These are phyloP conservation scores for Polydrusus cervinus DNA, from an alignment of 2,888 invertebrate genomes.

Conservation along the genomic window DNA sequence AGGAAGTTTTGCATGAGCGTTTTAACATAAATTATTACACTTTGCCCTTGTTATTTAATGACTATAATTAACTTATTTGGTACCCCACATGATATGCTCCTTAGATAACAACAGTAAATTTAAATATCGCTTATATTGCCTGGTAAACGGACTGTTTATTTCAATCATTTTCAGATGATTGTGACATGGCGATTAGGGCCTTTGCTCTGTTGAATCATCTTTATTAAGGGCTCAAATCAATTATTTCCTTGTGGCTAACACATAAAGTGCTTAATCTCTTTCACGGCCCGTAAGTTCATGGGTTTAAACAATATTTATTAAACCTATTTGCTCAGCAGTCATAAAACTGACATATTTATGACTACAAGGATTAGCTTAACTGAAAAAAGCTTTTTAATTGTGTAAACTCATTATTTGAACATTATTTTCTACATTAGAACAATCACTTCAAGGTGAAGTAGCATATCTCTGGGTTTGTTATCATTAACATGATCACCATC, in stretches of 20 bases:
- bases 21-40: slow-evolving; percentile 30
- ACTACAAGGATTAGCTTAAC: neutral
- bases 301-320: neutral
- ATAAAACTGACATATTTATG: slow-evolving; percentile 6
- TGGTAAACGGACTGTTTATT: neutral
- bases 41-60: slow-evolving; percentile 35
- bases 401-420: slow-evolving; percentile 26
- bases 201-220: neutral
- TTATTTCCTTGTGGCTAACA: neutral
- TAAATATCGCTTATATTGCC: neutral
- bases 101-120: slow-evolving; percentile 19
- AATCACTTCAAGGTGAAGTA: slow-evolving; percentile 41
- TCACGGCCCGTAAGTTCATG: neutral
- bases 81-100: neutral
- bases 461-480: slow-evolving; percentile 14
- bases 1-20: slow-evolving; percentile 57
- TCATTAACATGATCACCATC: slow-evolving; percentile 23
- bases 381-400: slow-evolving; percentile 5
- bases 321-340: neutral
- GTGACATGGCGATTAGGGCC: neutral
- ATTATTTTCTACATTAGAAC: slow-evolving; percentile 26
- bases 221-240: neutral
- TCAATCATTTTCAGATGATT: neutral
- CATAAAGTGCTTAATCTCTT: neutral
- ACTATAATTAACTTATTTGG: slow-evolving; percentile 21